Evolutionary conservation across 2,797 vertebrate species (phyloP), one percentile per base, ranked within the genome.

Genomic region (Knipowitschia caucasica): DNA sequence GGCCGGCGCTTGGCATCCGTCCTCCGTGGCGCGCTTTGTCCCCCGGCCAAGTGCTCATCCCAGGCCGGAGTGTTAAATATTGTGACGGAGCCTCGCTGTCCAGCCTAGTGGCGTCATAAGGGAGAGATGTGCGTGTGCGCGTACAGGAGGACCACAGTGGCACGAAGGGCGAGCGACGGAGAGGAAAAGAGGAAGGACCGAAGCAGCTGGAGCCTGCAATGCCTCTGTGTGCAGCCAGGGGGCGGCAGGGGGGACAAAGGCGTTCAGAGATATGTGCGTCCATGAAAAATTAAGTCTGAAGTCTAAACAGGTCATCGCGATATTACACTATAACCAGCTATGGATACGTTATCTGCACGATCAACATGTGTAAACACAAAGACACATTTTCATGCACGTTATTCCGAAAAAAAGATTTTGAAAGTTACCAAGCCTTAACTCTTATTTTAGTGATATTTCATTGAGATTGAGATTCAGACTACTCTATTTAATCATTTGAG

Each of bases 21-120:
- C 68, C 67, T 71, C 67, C 55, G 53, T 38, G 51, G 69, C 6
- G 72, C 15, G 75, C 73, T 64, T 66, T 64, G 69, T 74, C 76
- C 56, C 55, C 67, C 53, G 42, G 75, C 78, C 73, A 70, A 81
- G 69, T 77, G 78, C 60, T 73, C 74, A 63, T 78, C 71, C 69
- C 51, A 83, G 86, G 88, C 87, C 89, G 91, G 91, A 91, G 91
- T 91, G 91, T 93, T 94, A 93, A 93, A 95, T 95, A 94, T 91
- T 89, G 84, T 76, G 89, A 90, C 90, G 81, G 77, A 70, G 89
- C 83, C 72, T 75, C 65, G 72, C 90, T 92, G 92, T 87, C 93
- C 92, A 88, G 92, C 93, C 92, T 93, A 85, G 84, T 84, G 84
- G 87, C 96, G 95, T 98, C 95, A 96, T 75, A 86, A 89, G 72